Percentiles rank a stretch among this genome's conserved stretches.
These are phyloP conservation scores for Corythoichthys intestinalis DNA, from an alignment of 2,113 vertebrate genomes.

Conservation along the genomic window DNA sequence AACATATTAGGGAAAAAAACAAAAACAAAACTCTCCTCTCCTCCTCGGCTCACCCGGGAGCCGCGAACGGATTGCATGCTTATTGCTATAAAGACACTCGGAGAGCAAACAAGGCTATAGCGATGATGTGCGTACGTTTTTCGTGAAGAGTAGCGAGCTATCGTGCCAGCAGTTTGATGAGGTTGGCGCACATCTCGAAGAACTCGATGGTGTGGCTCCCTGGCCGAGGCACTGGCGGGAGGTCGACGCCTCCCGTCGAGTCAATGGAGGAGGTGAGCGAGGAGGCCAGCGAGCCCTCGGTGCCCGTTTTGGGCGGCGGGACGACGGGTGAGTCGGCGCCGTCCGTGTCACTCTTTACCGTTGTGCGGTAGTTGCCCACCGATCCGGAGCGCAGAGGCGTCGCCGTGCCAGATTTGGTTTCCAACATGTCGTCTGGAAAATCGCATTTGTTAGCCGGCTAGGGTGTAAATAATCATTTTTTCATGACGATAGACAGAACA, in stretches of 20 bases:
- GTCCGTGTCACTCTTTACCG: conserved; percentile 83
- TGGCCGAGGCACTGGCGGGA: conserved; percentile 75
- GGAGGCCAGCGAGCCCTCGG: conserved; percentile 84
- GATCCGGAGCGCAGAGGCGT: conserved; percentile 92
- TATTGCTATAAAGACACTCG: conserved; percentile 92
- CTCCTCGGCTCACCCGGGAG: conserved; percentile 61
- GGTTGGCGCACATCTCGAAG: conserved; percentile 98
- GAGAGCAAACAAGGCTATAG: conserved; percentile 71
- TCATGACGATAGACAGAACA: too few relatives aligned
- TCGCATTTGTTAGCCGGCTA: too few relatives aligned
- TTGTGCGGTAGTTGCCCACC: conserved; percentile 82
- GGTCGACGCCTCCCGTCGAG: conserved; percentile 77
- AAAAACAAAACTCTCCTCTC: conserved; percentile 48
- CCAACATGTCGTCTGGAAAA: conserved; percentile 85
- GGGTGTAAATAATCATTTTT: too few relatives aligned
- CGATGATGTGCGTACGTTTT: conserved; percentile 31
- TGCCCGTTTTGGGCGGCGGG: conserved; percentile 68
- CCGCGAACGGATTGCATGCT: conserved; percentile 87
- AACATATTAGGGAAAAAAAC: conserved; percentile 19
- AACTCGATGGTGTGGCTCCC: conserved; percentile 99
- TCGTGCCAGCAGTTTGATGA: conserved; percentile 98
- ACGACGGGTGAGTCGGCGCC: conserved; percentile 68
- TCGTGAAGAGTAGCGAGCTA: conserved; percentile 72
- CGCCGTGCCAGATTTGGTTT: conserved; percentile 87
- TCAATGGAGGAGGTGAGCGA: conserved; percentile 89